Conservation (phyloP, 2,797 vertebrate species). For the Micropoecilia bifurca region DNA sequence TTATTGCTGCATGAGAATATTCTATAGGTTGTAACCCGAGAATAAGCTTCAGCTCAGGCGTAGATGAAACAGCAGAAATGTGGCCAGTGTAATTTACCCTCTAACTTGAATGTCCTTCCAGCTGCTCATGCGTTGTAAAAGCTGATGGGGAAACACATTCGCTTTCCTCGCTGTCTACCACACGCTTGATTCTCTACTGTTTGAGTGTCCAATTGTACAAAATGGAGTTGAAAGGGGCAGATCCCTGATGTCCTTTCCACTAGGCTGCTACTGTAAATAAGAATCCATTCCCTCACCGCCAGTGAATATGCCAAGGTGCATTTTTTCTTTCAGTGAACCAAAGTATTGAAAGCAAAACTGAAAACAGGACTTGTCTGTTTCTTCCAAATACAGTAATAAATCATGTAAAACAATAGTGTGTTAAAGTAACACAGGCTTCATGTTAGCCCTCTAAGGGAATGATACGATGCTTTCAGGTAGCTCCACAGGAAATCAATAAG, state of each 20-base stretch:
- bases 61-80: conserved; percentile 33
- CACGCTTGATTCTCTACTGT: conserved; percentile 54
- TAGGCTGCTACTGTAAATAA: conserved; percentile 59
- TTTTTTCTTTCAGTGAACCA: conserved; percentile 10
- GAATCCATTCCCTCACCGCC: conserved; percentile 20
- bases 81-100: conserved; percentile 36
- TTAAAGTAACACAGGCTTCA: neutral
- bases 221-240: conserved; percentile 65
- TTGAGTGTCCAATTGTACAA: conserved; percentile 54
- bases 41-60: conserved; percentile 15
- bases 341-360: neutral
- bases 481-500: neutral
- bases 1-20: neutral
- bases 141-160: conserved; percentile 37
- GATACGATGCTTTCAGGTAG: neutral
- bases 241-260: conserved; percentile 53
- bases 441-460: neutral
- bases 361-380: neutral
- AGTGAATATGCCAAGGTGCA: conserved; percentile 1
- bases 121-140: conserved; percentile 37
- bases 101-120: conserved; percentile 38
- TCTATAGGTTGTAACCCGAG: neutral
- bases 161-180: conserved; percentile 32
- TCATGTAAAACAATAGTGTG: conserved; percentile 1
- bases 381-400: neutral